phyloP scores from a whole-genome alignment of 1,140 invertebrate species.

The Hycleus phaleratus region DNA sequence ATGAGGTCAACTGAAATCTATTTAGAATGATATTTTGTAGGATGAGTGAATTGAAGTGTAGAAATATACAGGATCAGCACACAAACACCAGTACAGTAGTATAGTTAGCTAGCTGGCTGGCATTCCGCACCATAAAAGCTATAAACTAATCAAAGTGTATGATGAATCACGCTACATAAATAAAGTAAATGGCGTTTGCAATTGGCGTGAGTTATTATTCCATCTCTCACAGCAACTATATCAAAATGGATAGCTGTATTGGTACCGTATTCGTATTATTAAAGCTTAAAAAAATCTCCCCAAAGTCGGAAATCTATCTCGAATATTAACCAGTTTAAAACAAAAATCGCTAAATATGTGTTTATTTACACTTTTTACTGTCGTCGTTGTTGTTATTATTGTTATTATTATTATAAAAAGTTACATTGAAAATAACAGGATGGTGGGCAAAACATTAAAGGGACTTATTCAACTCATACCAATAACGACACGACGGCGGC shows the following conservation, averaged over 20 bases:
- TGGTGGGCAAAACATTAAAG: too few species aligned
- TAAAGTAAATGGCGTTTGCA: conserved; percentile 45
- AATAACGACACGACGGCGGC: too few species aligned
- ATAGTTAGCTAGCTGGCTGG: conserved; percentile 20
- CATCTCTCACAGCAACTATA: conserved; percentile 42
- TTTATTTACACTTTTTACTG: too few species aligned
- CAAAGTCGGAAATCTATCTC: too few species aligned
- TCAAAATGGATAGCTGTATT: conserved; percentile 36
- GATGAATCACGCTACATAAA: conserved; percentile 45
- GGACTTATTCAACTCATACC: too few species aligned
- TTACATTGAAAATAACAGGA: too few species aligned
- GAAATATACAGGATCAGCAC: conserved; percentile 35
- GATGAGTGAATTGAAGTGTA: conserved; percentile 22
- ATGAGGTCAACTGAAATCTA: too few species aligned
- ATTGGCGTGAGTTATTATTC: conserved; percentile 45
- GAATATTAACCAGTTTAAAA: too few species aligned
- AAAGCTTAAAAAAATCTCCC: too few species aligned
- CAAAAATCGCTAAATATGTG: too few species aligned
- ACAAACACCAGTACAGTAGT: conserved; percentile 26
- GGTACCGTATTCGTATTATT: conserved; percentile 20
- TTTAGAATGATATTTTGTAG: not conserved
- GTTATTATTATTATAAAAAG: too few species aligned
- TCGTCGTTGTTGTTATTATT: too few species aligned
- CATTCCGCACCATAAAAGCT: conserved; percentile 44
- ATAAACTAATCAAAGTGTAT: conserved; percentile 46